Evolutionary conservation across 2,888 invertebrate species (phyloP).

Genomic region (Hermaeophaga mercurialis): DNA sequence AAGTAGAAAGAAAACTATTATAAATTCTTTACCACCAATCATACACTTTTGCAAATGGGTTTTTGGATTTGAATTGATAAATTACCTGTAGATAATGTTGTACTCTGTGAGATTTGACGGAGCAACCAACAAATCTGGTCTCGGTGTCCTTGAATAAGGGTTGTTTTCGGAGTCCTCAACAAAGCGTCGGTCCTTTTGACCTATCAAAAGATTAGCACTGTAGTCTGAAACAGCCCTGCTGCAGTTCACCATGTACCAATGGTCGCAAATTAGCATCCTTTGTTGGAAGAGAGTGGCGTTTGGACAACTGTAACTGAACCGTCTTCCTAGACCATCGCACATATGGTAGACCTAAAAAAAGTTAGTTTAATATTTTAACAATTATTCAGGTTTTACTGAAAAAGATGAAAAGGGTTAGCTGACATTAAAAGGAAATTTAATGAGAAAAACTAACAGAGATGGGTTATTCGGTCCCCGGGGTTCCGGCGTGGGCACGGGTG

Average conservation of each 20-base stretch:
- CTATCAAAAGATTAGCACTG: slow-evolving; percentile 72
- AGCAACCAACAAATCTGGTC: slow-evolving; percentile 70
- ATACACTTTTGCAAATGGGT: no score
- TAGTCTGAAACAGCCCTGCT: slow-evolving; percentile 74
- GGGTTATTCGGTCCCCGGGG: no score
- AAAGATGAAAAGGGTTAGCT: no score
- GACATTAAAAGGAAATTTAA: no score
- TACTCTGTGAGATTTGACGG: slow-evolving; percentile 54
- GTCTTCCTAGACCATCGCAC: slow-evolving; percentile 77
- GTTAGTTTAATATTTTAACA: slow-evolving; percentile 10
- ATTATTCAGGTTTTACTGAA: neutral
- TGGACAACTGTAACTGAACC: slow-evolving; percentile 79
- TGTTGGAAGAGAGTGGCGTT: slow-evolving; percentile 82
- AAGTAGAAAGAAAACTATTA: neutral
- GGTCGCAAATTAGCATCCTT: slow-evolving; percentile 80
- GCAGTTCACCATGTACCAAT: slow-evolving; percentile 84
- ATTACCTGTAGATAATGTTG: slow-evolving; percentile 45
- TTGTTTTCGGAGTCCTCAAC: slow-evolving; percentile 66
- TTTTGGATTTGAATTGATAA: no score
- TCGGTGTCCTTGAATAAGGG: slow-evolving; percentile 68
- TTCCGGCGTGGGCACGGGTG: no score
- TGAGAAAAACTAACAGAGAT: no score
- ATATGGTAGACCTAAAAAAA: slow-evolving; percentile 74
- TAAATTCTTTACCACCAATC: no score
- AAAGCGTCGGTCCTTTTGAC: slow-evolving; percentile 74